A percentile compares a stretch with the other conserved stretches of the same genome.
phyloP scores from a whole-genome alignment of 2,113 vertebrate genomes.

The Cervus canadensis region DNA sequence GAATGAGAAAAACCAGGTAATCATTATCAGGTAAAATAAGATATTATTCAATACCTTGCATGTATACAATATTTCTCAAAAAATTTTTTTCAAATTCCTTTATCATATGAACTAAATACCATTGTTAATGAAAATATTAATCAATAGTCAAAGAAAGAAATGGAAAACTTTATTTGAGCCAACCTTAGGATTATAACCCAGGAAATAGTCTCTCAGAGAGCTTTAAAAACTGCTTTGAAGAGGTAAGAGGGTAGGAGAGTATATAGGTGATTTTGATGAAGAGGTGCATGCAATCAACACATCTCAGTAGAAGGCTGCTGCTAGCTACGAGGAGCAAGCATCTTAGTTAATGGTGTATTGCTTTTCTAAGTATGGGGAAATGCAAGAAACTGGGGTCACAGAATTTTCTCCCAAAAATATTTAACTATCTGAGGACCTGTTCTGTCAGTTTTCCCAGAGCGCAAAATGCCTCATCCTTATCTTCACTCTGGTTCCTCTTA shows the following conservation, averaged over 20 bases:
- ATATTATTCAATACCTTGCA: background rate
- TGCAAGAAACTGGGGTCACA: background rate
- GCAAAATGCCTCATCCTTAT: background rate
- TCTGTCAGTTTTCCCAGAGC: background rate
- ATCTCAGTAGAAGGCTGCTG: background rate
- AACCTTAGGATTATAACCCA: background rate
- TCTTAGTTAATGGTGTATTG: background rate
- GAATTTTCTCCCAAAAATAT: background rate
- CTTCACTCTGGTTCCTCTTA: background rate
- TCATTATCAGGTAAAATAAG: background rate
- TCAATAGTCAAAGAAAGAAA: background rate
- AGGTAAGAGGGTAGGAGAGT: background rate
- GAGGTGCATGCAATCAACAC: background rate
- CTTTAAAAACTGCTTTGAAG: accelerated
- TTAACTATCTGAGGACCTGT: background rate
- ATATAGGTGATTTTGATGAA: background rate
- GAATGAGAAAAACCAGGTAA: background rate
- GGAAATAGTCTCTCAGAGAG: background rate
- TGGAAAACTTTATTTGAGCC: background rate
- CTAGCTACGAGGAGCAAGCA: background rate
- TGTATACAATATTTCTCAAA: background rate
- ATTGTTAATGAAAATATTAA: background rate
- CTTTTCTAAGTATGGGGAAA: background rate
- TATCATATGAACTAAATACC: background rate
- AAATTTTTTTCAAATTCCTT: background rate